phyloP scores from a whole-genome alignment of 2,797 vertebrate species.

The Sebastolobus altivelis region DNA sequence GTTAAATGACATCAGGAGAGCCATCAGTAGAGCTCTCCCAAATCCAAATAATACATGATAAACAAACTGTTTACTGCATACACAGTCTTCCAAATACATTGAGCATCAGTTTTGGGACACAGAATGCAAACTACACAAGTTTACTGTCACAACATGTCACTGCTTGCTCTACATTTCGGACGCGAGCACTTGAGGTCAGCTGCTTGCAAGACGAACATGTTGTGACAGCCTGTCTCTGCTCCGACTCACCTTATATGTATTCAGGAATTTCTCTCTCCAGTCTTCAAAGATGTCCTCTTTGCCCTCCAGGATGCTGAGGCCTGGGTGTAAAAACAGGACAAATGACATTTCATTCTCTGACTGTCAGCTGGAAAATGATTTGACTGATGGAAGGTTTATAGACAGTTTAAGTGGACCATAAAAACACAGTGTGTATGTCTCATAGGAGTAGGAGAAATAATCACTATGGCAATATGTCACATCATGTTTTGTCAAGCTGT shows the following conservation, averaged over 20 bases:
- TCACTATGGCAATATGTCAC: neutral
- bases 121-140: neutral
- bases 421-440: neutral
- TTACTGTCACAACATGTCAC: neutral
- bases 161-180: neutral
- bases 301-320: slow-evolving; percentile 90
- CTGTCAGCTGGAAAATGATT: neutral
- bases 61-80: neutral
- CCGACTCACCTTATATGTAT: slow-evolving; percentile 90
- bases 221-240: neutral
- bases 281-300: slow-evolving; percentile 91
- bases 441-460: neutral
- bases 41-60: neutral
- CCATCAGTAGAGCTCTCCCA: neutral
- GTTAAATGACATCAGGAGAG: neutral
- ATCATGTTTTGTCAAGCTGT: neutral
- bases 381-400: neutral
- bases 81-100: neutral
- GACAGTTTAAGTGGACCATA: neutral
- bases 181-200: neutral
- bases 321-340: slow-evolving; percentile 70
- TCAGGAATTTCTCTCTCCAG: slow-evolving; percentile 92
- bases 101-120: neutral
- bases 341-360: neutral
- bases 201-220: neutral